A percentile compares a stretch with the other conserved stretches of the same genome.
These are phyloP conservation scores for Campylorhamphus procurvoides DNA, from an alignment of 2,113 vertebrate species.

Conservation along the genomic window DNA sequence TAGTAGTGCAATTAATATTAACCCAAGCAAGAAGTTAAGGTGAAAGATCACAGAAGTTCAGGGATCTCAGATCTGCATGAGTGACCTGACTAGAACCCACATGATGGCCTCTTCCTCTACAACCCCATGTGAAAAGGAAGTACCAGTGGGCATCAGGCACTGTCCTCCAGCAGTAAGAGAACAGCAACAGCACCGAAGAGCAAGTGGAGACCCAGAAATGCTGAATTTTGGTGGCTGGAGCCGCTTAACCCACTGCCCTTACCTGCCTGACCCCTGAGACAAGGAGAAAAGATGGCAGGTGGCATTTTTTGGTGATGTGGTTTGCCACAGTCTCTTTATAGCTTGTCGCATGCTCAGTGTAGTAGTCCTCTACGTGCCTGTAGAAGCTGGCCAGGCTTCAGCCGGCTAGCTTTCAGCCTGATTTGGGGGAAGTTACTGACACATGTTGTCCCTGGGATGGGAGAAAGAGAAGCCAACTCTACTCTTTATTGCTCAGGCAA, in stretches of 20 bases:
- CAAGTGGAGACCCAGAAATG: fast-evolving
- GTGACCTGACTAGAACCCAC: neutral
- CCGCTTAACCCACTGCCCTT: neutral
- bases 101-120: neutral
- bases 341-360: neutral
- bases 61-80: neutral
- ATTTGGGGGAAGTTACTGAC: neutral
- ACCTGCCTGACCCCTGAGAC: fast-evolving
- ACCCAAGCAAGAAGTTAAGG: neutral
- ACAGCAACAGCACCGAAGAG: fast-evolving
- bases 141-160: fast-evolving
- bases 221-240: neutral
- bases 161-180: neutral
- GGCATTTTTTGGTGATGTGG: neutral
- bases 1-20: neutral
- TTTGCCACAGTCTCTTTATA: neutral
- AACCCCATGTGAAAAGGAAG: neutral
- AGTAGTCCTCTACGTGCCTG: neutral
- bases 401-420: neutral
- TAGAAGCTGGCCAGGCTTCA: neutral
- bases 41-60: neutral
- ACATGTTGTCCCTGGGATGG: neutral
- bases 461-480: neutral
- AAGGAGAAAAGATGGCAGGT: neutral
- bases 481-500: neutral